A percentile compares a stretch with the other conserved stretches of the same genome.
These are phyloP conservation scores for Andricus curvator DNA, from an alignment of 2,888 invertebrate species.

Conservation along the genomic window DNA sequence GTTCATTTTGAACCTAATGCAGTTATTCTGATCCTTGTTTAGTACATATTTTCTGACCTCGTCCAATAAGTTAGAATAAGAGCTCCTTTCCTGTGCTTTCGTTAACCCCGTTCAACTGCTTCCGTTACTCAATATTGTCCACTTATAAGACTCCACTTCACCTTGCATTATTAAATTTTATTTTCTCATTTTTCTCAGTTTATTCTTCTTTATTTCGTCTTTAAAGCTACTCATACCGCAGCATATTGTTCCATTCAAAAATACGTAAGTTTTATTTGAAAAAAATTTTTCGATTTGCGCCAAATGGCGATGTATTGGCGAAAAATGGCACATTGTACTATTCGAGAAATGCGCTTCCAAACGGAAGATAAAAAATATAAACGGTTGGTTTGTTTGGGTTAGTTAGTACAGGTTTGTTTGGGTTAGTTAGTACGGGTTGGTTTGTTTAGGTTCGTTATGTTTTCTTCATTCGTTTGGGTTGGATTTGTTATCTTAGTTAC, in stretches of 20 bases:
- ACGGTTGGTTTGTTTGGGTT: too few species aligned
- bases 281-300: too few species aligned
- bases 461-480: too few species aligned
- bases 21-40: not conserved
- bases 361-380: too few species aligned
- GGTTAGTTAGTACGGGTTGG: too few species aligned
- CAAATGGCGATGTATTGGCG: too few species aligned
- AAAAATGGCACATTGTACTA: too few species aligned
- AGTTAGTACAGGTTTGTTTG: too few species aligned
- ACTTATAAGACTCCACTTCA: not conserved
- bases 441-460: too few species aligned
- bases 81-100: not conserved
- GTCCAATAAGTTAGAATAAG: not conserved
- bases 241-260: not conserved
- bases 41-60: not conserved
- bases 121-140: not conserved
- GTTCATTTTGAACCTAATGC: not conserved
- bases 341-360: too few species aligned
- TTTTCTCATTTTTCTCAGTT: not conserved
- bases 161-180: conserved; percentile 1
- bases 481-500: too few species aligned
- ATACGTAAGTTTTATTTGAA: too few species aligned
- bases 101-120: not conserved
- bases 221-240: not conserved
- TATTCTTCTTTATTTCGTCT: not conserved